Conservation (phyloP, 2,888 invertebrate species). For the Troglohyphantes excavatus region DNA sequence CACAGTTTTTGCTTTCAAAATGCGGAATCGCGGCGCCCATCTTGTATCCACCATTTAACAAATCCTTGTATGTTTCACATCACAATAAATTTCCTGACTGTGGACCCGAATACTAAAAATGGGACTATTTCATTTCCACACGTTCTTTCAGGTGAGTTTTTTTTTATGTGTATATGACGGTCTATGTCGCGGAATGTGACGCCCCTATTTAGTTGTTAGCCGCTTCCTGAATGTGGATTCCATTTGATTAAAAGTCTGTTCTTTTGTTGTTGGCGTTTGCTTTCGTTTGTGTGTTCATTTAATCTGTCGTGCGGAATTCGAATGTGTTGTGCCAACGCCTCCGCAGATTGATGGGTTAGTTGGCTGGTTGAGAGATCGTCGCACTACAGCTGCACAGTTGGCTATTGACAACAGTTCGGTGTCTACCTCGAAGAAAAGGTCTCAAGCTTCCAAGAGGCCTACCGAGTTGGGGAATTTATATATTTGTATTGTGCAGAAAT, state of each 20-base stretch:
- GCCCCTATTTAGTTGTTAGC: constrained; percentile 44
- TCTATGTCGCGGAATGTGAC: constrained; percentile 47
- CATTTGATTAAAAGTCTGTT: background rate
- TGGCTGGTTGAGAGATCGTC: background rate
- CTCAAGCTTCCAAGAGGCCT: too few species aligned
- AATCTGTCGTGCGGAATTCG: background rate
- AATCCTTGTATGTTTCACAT: constrained; percentile 38
- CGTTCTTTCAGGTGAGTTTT: constrained; percentile 2
- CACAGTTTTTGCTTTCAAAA: constrained; percentile 31
- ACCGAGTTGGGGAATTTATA: too few species aligned
- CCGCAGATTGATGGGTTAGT: constrained; percentile 10
- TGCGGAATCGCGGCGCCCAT: constrained; percentile 1
- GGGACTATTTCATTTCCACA: constrained; percentile 31
- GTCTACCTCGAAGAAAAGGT: too few species aligned
- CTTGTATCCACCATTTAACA: constrained; percentile 36
- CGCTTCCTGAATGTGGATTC: constrained; percentile 31
- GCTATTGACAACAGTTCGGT: too few species aligned
- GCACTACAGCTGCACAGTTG: too few species aligned
- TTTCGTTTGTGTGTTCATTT: background rate
- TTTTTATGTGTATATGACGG: constrained; percentile 11
- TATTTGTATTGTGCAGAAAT: too few species aligned
- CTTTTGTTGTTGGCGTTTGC: background rate
- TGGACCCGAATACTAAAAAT: constrained; percentile 62
- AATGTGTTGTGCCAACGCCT: constrained; percentile 10
- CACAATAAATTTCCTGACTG: constrained; percentile 60